phyloP scores from a whole-genome alignment of 2,797 vertebrate genomes.

The Phrynocephalus vlangalii region DNA sequence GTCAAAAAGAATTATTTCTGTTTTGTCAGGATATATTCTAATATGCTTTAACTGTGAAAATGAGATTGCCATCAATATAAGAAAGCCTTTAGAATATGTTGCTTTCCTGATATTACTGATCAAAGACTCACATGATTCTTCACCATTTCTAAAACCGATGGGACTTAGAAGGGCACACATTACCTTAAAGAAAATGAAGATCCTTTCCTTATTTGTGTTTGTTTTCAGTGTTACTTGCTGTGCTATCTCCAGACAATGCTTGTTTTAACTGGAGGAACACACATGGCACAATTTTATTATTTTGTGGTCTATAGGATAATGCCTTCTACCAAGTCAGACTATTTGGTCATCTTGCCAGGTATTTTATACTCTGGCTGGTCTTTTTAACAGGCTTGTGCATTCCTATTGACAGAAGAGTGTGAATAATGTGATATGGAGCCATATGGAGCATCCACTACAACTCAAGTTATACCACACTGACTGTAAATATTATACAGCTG shows the following conservation, averaged over 20 bases:
- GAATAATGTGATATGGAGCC: no score
- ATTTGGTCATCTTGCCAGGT: background rate
- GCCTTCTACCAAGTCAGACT: background rate
- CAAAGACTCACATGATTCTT: background rate
- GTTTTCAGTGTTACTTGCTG: background rate
- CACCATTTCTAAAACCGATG: background rate
- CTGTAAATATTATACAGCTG: no score
- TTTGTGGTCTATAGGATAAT: background rate
- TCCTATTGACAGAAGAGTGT: no score
- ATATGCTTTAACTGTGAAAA: background rate
- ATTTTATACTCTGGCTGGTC: background rate
- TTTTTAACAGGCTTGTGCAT: no score
- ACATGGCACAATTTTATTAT: background rate
- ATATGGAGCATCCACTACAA: no score
- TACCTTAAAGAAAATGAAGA: background rate
- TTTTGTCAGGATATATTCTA: background rate
- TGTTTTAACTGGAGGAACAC: background rate
- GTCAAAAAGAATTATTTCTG: background rate
- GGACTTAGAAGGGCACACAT: background rate
- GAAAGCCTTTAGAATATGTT: background rate
- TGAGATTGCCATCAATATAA: background rate
- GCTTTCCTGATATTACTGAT: background rate
- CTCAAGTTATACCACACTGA: no score
- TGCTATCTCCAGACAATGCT: background rate
- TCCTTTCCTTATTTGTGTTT: background rate